These are phyloP conservation scores for Cataglyphis hispanica DNA, from an alignment of 1,140 invertebrate genomes.

Conservation along the genomic window DNA sequence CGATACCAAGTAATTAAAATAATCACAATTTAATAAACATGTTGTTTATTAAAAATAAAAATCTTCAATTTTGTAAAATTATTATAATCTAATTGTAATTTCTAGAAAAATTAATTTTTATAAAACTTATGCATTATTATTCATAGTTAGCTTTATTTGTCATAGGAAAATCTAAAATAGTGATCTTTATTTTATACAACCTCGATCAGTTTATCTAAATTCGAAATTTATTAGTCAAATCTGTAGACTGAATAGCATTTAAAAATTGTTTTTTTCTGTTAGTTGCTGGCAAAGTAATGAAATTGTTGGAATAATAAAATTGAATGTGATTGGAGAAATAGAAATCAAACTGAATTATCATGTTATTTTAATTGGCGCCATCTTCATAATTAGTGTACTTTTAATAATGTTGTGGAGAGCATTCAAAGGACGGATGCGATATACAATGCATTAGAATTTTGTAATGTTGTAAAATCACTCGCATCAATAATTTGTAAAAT, in stretches of 20 bases:
- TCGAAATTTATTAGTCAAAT: too few species aligned
- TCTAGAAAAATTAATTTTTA: too few species aligned
- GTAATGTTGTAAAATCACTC: slow-evolving; percentile 19
- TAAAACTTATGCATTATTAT: too few species aligned
- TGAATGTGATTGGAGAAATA: slow-evolving; percentile 86
- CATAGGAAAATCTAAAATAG: neutral
- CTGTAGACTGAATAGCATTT: neutral
- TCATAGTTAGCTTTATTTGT: too few species aligned
- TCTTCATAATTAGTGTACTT: slow-evolving; percentile 84
- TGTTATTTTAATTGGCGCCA: slow-evolving; percentile 85
- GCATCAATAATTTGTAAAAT: slow-evolving; percentile 11
- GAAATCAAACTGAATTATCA: slow-evolving; percentile 86
- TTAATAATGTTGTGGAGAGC: slow-evolving; percentile 85
- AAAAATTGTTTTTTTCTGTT: slow-evolving; percentile 74
- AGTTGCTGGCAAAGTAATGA: slow-evolving; percentile 90
- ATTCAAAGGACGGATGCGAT: slow-evolving; percentile 83
- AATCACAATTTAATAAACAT: too few species aligned
- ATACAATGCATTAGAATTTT: slow-evolving; percentile 74
- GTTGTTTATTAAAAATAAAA: too few species aligned
- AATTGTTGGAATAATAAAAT: slow-evolving; percentile 88
- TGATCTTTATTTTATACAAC: neutral
- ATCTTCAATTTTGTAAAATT: too few species aligned
- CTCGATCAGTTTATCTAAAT: too few species aligned
- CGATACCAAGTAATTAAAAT: too few species aligned
- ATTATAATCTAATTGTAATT: too few species aligned